A percentile compares a stretch with the other conserved stretches of the same genome.
Conservation (phyloP, 2,888 invertebrate genomes). For the Orthosia incerta region DNA sequence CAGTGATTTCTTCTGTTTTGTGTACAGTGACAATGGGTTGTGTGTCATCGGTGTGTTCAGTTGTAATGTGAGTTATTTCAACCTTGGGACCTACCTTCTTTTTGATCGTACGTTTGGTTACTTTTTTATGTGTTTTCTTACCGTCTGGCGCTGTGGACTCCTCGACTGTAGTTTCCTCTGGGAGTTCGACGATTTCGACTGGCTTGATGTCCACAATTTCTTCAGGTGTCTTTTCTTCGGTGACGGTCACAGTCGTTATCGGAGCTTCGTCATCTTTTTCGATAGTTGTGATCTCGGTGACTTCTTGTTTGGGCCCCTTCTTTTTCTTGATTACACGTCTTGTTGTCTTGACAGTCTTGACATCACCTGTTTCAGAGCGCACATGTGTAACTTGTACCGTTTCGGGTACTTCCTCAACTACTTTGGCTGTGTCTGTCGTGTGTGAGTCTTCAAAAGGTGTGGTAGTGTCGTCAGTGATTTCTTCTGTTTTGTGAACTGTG, state of each 20-base stretch:
- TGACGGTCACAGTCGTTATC: too few species aligned
- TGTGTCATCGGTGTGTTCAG: too few species aligned
- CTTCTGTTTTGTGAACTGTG: slow-evolving; percentile 44
- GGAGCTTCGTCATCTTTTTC: slow-evolving; percentile 34
- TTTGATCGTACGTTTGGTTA: slow-evolving; percentile 64
- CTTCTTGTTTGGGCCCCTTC: slow-evolving; percentile 53
- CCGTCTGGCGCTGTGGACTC: slow-evolving; percentile 42
- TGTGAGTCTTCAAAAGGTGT: slow-evolving; percentile 24
- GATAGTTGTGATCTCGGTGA: slow-evolving; percentile 64
- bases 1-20: too few species aligned
- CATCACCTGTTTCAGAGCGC: slow-evolving; percentile 68
- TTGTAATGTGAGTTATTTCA: too few species aligned
- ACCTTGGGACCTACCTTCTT: not conserved
- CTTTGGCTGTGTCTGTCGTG: slow-evolving; percentile 3
- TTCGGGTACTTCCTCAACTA: slow-evolving; percentile 21
- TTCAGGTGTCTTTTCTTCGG: too few species aligned
- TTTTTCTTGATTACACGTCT: slow-evolving; percentile 72
- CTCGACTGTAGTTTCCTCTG: not conserved
- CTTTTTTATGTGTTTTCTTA: slow-evolving; percentile 58
- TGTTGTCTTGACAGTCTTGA: slow-evolving; percentile 62
- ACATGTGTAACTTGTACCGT: slow-evolving; percentile 25
- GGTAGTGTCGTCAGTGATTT: slow-evolving; percentile 27
- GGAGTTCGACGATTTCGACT: too few species aligned
- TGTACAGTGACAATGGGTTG: too few species aligned
- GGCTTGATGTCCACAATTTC: too few species aligned